Percentiles rank a stretch among this genome's conserved stretches.
phyloP scores from a whole-genome alignment of 1,140 invertebrate species.

The Drosophila sulfurigaster region DNA sequence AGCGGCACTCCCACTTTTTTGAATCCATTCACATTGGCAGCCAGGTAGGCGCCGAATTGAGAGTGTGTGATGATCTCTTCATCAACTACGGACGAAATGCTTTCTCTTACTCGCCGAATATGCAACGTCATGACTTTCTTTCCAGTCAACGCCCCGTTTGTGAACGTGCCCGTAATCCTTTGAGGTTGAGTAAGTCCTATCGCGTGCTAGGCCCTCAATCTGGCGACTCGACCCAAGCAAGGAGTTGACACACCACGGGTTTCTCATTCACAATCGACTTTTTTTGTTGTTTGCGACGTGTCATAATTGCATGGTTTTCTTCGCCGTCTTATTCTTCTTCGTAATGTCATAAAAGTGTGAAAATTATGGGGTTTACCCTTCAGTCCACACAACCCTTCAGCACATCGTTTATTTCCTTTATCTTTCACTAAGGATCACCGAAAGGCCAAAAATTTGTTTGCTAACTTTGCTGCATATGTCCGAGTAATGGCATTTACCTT shows the following conservation, averaged over 20 bases:
- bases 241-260: constrained; percentile 54
- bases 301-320: constrained; percentile 76
- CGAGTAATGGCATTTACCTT: constrained; percentile 64
- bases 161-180: constrained; percentile 63
- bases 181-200: constrained; percentile 56
- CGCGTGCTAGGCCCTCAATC: constrained; percentile 67
- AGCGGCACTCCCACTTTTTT: constrained; percentile 67
- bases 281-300: constrained; percentile 55
- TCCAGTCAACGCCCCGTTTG: constrained; percentile 67
- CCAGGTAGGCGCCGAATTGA: constrained; percentile 52
- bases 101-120: constrained; percentile 39
- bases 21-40: constrained; percentile 7
- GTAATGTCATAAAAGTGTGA: constrained; percentile 62
- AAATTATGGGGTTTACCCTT: constrained; percentile 72
- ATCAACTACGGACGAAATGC: not conserved
- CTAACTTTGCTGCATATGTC: constrained; percentile 71
- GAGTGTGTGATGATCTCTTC: constrained; percentile 21
- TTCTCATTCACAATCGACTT: constrained; percentile 52
- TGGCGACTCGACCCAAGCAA: constrained; percentile 38
- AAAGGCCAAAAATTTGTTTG: constrained; percentile 63
- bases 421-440: constrained; percentile 62
- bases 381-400: constrained; percentile 51
- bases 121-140: constrained; percentile 74
- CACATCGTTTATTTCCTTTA: constrained; percentile 73
- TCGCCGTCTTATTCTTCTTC: constrained; percentile 7